Evolutionary conservation across 1,140 invertebrate genomes (phyloP).

Genomic region (Hirudo medicinalis): DNA sequence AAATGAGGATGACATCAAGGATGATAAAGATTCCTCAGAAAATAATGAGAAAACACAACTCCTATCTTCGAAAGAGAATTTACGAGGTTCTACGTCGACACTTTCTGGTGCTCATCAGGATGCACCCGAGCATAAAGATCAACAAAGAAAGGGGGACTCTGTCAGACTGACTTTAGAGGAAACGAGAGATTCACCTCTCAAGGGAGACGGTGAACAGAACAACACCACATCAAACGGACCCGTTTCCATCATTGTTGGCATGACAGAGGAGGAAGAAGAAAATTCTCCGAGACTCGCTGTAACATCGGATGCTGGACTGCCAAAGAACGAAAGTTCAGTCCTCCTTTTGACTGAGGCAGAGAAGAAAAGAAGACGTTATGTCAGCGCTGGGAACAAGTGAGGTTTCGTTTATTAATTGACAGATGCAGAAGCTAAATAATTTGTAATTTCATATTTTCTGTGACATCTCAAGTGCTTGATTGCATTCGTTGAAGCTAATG

Average conservation of each 20-base stretch:
- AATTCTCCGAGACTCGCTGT: neutral
- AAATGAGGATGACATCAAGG: neutral
- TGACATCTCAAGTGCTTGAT: neutral
- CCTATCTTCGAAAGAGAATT: neutral
- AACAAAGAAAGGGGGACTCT: neutral
- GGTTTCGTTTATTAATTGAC: neutral
- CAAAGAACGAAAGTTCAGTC: conserved; percentile 13
- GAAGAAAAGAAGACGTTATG: conserved; percentile 7
- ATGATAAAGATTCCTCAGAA: neutral
- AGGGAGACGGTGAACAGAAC: neutral
- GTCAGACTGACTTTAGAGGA: neutral
- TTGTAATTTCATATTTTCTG: neutral
- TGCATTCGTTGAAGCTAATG: no score
- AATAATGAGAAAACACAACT: neutral
- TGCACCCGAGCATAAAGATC: neutral
- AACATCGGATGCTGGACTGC: neutral
- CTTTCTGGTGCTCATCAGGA: neutral
- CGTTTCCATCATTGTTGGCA: neutral
- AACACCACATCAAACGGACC: neutral
- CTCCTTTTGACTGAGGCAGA: conserved; percentile 7
- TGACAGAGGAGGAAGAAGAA: neutral
- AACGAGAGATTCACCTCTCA: neutral
- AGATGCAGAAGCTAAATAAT: neutral
- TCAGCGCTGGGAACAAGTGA: conserved; percentile 15
- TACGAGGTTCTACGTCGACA: neutral